Evolutionary conservation across 1,140 invertebrate species (phyloP).

Genomic region (Sarcophaga bullata): DNA sequence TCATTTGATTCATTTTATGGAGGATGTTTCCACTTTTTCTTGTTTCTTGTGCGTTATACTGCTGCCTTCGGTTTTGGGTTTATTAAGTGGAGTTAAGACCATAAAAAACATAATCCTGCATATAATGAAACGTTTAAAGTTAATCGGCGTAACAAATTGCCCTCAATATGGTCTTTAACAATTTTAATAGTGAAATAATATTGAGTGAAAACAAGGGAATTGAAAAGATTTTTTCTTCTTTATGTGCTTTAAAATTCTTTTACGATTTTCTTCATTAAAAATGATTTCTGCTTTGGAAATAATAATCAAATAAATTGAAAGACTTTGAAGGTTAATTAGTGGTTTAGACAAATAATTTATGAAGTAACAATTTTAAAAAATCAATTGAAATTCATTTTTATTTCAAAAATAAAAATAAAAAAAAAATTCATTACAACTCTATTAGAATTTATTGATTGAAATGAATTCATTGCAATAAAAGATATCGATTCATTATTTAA

Average conservation of each 20-base stretch:
- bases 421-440: not conserved
- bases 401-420: not conserved
- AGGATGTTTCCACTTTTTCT: not conserved
- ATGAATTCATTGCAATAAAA: too few relatives aligned
- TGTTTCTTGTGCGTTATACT: not conserved
- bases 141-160: slow-evolving; percentile 40
- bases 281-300: slow-evolving; percentile 1
- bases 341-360: not conserved
- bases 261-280: not conserved
- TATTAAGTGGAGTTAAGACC: slow-evolving; percentile 10
- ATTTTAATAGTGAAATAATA: slow-evolving; percentile 17
- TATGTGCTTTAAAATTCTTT: not conserved
- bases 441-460: not conserved
- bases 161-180: slow-evolving; percentile 9
- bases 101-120: slow-evolving; percentile 21
- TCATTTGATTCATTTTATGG: not conserved
- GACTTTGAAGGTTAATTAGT: not conserved
- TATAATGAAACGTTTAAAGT: slow-evolving; percentile 40
- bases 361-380: not conserved
- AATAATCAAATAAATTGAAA: not conserved
- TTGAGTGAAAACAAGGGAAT: slow-evolving; percentile 39
- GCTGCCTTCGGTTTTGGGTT: not conserved
- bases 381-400: not conserved
- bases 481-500: too few relatives aligned
- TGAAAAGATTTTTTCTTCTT: not conserved